phyloP scores from a whole-genome alignment of 2,113 vertebrate genomes.

The Coptodon bakossiorum region DNA sequence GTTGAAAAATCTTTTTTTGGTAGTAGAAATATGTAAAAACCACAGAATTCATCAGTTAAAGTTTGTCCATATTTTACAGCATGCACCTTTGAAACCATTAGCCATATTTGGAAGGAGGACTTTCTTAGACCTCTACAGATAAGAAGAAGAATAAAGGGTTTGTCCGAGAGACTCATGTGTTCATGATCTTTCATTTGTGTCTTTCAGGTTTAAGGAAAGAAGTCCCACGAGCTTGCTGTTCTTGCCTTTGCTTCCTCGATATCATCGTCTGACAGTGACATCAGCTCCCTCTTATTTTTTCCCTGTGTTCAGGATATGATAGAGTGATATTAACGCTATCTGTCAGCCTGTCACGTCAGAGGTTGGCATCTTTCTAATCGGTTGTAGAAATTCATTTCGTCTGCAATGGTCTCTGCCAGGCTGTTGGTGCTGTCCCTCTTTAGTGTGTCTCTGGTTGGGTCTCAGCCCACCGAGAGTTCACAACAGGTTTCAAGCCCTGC shows the following conservation, averaged over 20 bases:
- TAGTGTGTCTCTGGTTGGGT: slow-evolving; percentile 13
- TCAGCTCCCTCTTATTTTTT: background rate
- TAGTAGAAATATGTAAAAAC: background rate
- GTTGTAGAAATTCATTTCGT: background rate
- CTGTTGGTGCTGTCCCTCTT: slow-evolving; percentile 43
- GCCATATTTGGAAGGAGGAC: background rate
- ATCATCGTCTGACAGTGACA: background rate
- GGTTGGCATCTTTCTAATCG: background rate
- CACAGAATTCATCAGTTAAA: background rate
- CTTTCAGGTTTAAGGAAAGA: slow-evolving; percentile 36
- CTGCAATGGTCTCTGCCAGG: slow-evolving; percentile 37
- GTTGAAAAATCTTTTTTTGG: background rate
- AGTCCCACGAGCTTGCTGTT: background rate
- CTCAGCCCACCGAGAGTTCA: slow-evolving; percentile 6
- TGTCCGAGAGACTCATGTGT: background rate
- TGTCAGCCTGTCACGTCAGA: background rate
- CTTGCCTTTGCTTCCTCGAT: background rate
- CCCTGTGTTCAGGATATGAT: background rate
- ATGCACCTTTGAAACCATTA: background rate
- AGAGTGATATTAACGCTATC: background rate
- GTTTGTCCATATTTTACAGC: background rate
- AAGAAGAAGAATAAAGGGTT: background rate
- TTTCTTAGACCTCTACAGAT: background rate
- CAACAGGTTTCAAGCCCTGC: slow-evolving; percentile 6
- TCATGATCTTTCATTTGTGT: background rate